Evolutionary conservation across 2,797 vertebrate genomes (phyloP), one percentile per base, ranked within the genome.

Genomic region (Scarus forsteni): DNA sequence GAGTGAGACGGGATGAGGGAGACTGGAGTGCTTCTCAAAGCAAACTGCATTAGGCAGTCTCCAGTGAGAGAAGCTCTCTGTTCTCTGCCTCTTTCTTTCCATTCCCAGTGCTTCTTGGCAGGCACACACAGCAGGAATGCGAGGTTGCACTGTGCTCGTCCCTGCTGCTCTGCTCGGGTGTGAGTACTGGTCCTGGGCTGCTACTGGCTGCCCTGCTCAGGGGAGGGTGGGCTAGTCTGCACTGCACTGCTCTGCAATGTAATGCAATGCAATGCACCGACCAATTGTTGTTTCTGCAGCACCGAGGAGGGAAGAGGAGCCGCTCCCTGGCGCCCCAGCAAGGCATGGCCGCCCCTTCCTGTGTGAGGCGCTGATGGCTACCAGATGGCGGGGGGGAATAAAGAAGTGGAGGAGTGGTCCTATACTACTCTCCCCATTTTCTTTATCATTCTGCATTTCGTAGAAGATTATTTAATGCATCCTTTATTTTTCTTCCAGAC

Each of bases 321-420:
- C 83, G 84, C 88, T 93, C 93, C 92, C 90, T 90, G 92, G 89
- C 87, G 90, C 92, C 91, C 87, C 84, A 91, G 78, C 84, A 87
- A 85, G 85, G 88, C 89, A 87, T 69, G 85, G 91, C 85, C 87
- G 89, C 91, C 90, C 86, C 90, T 94, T 95, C 94, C 93, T 93
- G 92, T 92, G 88, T 89, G 88, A 91, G 92, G 84, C 81, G 58
- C 91, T 95, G 93, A 95, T 95, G 91, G 92, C 87, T 94, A 94
- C 92, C 94, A 95, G 94, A 95, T 95, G 93, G 93, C 77, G 90
- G 77, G 63, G 70, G 76, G 72, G 6, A 49, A 49, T 27, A 27
- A 73, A 80, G 61, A 52, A 79, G 75, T 77, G 82, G 68, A 81
- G 80, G 85, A 80, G 87, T 75, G 81, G 85, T 84, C 78, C 53